phyloP scores from a whole-genome alignment of 1,140 invertebrate species.

The Schlechtendalia chinensis region DNA sequence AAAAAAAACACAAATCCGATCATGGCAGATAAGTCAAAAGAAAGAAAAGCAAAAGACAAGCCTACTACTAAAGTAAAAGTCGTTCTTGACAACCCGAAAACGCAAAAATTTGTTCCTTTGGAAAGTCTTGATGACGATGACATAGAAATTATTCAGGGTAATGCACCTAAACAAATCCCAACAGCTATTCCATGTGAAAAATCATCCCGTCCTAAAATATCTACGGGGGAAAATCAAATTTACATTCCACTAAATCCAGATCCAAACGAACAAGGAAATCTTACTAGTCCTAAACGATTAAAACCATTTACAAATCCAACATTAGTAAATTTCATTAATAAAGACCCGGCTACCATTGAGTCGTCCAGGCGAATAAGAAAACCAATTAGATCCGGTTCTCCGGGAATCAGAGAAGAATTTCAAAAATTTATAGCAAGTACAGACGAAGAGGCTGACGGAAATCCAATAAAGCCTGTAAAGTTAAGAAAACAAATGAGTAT shows the following conservation, averaged over 20 bases:
- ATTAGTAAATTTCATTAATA: conserved; percentile 51
- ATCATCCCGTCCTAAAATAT: background rate
- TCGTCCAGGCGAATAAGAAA: conserved; percentile 35
- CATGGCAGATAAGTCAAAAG: conserved; percentile 22
- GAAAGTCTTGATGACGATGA: conserved; percentile 50
- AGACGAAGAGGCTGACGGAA: conserved; percentile 47
- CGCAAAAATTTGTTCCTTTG: conserved; percentile 51
- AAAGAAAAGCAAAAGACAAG: conserved; percentile 17
- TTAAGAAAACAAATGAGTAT: conserved; percentile 44
- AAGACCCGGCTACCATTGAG: conserved; percentile 41
- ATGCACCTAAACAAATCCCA: conserved; percentile 29
- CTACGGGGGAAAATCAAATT: conserved; percentile 49
- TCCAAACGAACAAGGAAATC: conserved; percentile 40
- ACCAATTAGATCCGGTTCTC: conserved; percentile 31
- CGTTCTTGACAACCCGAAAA: conserved; percentile 49
- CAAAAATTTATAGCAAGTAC: conserved; percentile 50
- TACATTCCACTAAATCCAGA: conserved; percentile 51
- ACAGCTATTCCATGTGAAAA: conserved; percentile 1
- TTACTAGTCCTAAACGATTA: conserved; percentile 47
- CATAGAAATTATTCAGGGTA: conserved; percentile 44
- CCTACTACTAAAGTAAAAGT: conserved; percentile 27
- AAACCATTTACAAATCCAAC: conserved; percentile 52
- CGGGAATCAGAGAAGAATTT: conserved; percentile 48
- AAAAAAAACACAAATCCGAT: background rate
- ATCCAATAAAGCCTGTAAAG: conserved; percentile 20